phyloP scores from a whole-genome alignment of 2,888 invertebrate species.

The Drosophila nigricruria region DNA sequence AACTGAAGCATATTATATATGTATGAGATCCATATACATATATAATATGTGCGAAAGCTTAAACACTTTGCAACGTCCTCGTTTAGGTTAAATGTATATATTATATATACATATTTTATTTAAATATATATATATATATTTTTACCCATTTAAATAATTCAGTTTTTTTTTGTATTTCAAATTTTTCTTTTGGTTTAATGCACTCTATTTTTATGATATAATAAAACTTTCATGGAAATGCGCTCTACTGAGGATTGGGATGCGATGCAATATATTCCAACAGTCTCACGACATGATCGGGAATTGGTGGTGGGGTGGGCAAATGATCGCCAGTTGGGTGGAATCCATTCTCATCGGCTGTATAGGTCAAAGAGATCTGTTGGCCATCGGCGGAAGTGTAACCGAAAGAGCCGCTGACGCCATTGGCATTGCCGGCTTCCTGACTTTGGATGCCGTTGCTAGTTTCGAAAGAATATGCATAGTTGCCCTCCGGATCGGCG shows the following conservation, averaged over 20 bases:
- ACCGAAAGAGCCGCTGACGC: constrained; percentile 86
- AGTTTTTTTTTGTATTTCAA: constrained; percentile 6
- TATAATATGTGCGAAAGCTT: constrained; percentile 6
- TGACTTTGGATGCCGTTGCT: constrained; percentile 87
- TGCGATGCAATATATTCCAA: constrained; percentile 86
- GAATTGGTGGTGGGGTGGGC: constrained; percentile 87
- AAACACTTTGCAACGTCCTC: neutral
- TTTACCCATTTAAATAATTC: constrained; percentile 1
- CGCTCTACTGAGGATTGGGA: constrained; percentile 14
- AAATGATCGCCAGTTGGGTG: constrained; percentile 84
- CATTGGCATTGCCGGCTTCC: constrained; percentile 86
- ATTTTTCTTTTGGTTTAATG: constrained; percentile 45
- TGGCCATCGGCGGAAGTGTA: constrained; percentile 87
- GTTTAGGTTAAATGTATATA: neutral
- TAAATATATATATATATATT: neutral
- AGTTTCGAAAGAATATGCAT: constrained; percentile 85
- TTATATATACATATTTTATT: too few relatives aligned
- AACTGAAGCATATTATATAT: constrained; percentile 9
- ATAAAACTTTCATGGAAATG: neutral
- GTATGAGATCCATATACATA: constrained; percentile 13
- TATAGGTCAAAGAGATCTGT: constrained; percentile 84
- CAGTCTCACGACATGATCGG: constrained; percentile 85
- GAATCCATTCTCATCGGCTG: constrained; percentile 88
- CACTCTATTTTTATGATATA: constrained; percentile 18
- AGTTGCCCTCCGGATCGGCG: constrained; percentile 85